Percentiles rank a stretch among this genome's conserved stretches.
Evolutionary conservation across 2,888 invertebrate genomes (phyloP).

Genomic region (Oeneis ivallda): DNA sequence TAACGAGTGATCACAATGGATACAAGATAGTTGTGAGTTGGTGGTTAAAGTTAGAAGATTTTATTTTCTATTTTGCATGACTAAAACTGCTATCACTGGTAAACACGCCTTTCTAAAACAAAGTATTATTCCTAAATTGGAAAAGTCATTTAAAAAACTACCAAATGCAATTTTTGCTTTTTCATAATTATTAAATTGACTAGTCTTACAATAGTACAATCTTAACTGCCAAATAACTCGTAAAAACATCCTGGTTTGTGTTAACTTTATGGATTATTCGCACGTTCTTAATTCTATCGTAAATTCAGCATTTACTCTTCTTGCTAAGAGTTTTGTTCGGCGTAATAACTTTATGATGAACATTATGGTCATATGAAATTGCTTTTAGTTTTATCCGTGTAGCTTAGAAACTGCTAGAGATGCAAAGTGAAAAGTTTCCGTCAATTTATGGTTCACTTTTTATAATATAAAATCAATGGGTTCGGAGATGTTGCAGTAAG

Average conservation of each 20-base stretch:
- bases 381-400: slow-evolving; percentile 41
- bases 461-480: slow-evolving; percentile 21
- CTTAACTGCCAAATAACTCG: background rate
- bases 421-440: slow-evolving; percentile 39
- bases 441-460: slow-evolving; percentile 36
- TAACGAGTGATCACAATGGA: too few species aligned
- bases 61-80: too few species aligned
- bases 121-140: too few species aligned
- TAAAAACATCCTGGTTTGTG: background rate
- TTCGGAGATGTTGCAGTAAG: too few species aligned
- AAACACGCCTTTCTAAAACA: too few species aligned
- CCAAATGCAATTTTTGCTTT: too few species aligned
- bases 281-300: slow-evolving; percentile 7
- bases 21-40: too few species aligned
- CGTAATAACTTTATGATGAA: slow-evolving; percentile 12
- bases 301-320: slow-evolving; percentile 8
- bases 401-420: slow-evolving; percentile 37
- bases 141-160: too few species aligned
- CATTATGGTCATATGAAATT: slow-evolving; percentile 40
- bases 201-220: background rate
- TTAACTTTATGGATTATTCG: background rate
- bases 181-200: too few species aligned
- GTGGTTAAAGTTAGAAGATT: too few species aligned
- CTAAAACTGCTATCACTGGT: too few species aligned
- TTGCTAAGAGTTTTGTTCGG: slow-evolving; percentile 15